Conservation (phyloP, 2,113 vertebrate genomes). For the Turnix velox region DNA sequence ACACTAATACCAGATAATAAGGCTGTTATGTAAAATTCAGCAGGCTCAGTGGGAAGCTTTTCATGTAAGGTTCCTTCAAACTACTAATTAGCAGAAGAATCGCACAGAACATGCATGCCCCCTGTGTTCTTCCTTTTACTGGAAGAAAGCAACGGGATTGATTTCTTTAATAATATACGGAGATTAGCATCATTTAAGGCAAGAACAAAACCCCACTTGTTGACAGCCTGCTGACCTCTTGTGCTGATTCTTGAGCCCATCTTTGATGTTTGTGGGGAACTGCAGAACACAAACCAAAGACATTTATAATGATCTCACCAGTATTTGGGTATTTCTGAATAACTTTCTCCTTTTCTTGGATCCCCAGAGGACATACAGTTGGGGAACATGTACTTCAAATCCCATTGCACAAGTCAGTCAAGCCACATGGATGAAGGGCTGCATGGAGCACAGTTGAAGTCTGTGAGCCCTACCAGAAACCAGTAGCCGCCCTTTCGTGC, state of each 20-base stretch:
- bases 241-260: background rate
- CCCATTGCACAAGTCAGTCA: background rate
- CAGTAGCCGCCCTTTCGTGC: background rate
- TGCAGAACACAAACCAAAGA: background rate
- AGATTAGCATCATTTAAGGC: background rate
- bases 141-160: background rate
- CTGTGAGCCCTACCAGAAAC: background rate
- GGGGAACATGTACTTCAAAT: background rate
- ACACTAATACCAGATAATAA: constrained; percentile 57
- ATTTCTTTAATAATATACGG: background rate
- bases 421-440: background rate
- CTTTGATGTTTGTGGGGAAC: background rate
- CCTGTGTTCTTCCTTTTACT: background rate
- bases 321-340: background rate
- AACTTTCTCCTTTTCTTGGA: background rate
- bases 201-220: background rate
- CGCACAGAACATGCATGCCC: background rate
- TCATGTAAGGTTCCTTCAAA: background rate
- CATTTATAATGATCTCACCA: background rate
- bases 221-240: background rate
- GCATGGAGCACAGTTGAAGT: background rate
- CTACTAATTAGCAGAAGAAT: constrained; percentile 43
- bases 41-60: constrained; percentile 27
- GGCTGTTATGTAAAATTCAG: constrained; percentile 19
- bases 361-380: background rate